Evolutionary conservation across 2,113 vertebrate species (phyloP), one percentile per base, ranked within the genome.

Genomic region (Platysteira castanea): DNA sequence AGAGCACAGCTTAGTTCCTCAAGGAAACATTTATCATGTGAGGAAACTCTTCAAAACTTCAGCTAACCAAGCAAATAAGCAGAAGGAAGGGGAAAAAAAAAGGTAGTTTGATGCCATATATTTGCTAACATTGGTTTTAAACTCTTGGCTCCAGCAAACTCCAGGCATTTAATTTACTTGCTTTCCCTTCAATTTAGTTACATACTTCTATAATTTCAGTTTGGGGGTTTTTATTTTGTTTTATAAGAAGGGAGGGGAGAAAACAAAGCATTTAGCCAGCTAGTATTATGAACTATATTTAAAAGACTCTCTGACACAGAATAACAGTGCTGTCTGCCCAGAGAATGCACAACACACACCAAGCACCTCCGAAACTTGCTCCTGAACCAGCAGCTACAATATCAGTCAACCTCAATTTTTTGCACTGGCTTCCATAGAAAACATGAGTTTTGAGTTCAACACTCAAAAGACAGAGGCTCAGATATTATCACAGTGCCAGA

Each of bases 171-270:
- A 60, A 84, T 84, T 96, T 90, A 73, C 87, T 93, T 78, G 39
- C 52, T 81, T 87, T 80, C 92, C 42, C 78, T 87, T 83, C 70
- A 93, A 94, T 94, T 96, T 83, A 39, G 76, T 91, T 91, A 85
- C 35, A 96, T 89, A 60, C 52, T 87, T 69, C 91, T 78, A 1
- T 92, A 96, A 96, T 96, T 93, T 81, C 81, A 77, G 52, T 39
- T 94, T 44, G 8, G 35, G 17, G 3, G 3, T 20, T 63, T 67
- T 59, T 82, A 39, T 14, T 68, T 84, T 31, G 42, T 35, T 47
- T 80, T 73, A 77, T 60, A 10, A 63, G 26, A n/a, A 22, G 16
- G 1, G 3, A 7, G 27, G 21, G 7, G 8, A 64, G 18, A 39
- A 87, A 70, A 79, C 31, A 86, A 84, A 93, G 27, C 23, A 63